A percentile compares a stretch with the other conserved stretches of the same genome.
Conservation (phyloP, 2,113 vertebrate genomes). For the Trochalopteron elliotii region DNA sequence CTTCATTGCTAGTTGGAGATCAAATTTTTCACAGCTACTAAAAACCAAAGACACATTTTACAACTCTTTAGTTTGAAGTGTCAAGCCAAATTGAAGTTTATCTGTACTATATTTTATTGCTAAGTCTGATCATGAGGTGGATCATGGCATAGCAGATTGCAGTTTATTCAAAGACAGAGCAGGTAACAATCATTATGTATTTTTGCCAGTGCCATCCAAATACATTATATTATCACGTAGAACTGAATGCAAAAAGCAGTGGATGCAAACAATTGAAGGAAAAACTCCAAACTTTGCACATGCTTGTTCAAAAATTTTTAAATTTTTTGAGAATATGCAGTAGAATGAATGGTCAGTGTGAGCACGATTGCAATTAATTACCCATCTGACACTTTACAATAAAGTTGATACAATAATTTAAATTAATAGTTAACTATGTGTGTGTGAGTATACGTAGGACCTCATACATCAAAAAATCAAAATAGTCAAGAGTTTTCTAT, state of each 20-base stretch:
- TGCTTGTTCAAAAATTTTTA: background rate
- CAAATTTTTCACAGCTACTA: slow-evolving; percentile 15
- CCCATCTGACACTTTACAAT: background rate
- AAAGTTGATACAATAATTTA: background rate
- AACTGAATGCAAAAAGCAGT: background rate
- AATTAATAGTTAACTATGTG: background rate
- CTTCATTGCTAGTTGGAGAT: background rate
- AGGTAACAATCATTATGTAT: background rate
- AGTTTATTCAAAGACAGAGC: background rate
- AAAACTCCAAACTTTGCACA: background rate
- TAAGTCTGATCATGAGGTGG: background rate
- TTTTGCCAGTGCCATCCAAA: background rate
- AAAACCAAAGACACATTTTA: slow-evolving; percentile 53
- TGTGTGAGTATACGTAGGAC: background rate
- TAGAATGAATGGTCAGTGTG: background rate
- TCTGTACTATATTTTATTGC: slow-evolving; percentile 1
- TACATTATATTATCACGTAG: background rate
- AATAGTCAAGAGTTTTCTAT: background rate
- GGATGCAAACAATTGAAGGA: background rate
- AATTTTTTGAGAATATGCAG: background rate
- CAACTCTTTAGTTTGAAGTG: slow-evolving; percentile 21
- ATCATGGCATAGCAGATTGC: background rate
- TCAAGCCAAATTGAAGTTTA: slow-evolving; percentile 38
- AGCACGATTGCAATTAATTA: background rate
- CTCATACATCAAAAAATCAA: background rate